Percentiles rank a stretch among this genome's conserved stretches.
Evolutionary conservation across 2,888 invertebrate genomes (phyloP).

Genomic region (Drosophila antonietae): DNA sequence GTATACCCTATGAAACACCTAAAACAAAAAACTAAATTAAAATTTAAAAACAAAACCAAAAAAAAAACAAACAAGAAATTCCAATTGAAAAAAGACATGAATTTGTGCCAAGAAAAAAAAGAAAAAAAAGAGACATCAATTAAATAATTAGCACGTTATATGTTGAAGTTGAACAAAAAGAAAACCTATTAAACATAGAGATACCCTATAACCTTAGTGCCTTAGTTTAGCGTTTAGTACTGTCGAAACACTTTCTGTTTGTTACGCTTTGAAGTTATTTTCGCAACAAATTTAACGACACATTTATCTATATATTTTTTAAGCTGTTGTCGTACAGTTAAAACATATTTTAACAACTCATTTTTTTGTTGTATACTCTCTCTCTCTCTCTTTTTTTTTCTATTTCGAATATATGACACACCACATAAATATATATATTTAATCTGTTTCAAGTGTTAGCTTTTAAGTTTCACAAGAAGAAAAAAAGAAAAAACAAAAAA

Average conservation of each 20-base stretch:
- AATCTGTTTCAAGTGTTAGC: conserved; percentile 57
- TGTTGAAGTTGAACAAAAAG: conserved; percentile 60
- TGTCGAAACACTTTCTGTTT: conserved; percentile 61
- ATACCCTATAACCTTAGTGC: conserved; percentile 51
- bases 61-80: background rate
- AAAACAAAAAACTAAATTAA: background rate
- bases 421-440: conserved; percentile 31
- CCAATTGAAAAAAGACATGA: conserved; percentile 64
- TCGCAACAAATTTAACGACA: conserved; percentile 42
- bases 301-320: conserved; percentile 23
- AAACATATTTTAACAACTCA: conserved; percentile 31
- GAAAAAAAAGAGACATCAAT: conserved; percentile 59
- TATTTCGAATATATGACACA: conserved; percentile 46
- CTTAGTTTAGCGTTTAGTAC: conserved; percentile 56
- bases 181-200: conserved; percentile 15
- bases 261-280: conserved; percentile 60
- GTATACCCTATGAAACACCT: conserved; percentile 37
- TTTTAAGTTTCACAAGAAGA: conserved; percentile 51
- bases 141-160: conserved; percentile 62
- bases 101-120: conserved; percentile 70
- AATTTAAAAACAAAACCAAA: conserved; percentile 1
- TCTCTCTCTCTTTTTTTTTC: conserved; percentile 15
- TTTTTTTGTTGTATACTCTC: conserved; percentile 53
- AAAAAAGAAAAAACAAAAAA: background rate
- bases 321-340: conserved; percentile 51